Conservation (phyloP, 2,888 invertebrate genomes). For the Eupithecia pulchellata region DNA sequence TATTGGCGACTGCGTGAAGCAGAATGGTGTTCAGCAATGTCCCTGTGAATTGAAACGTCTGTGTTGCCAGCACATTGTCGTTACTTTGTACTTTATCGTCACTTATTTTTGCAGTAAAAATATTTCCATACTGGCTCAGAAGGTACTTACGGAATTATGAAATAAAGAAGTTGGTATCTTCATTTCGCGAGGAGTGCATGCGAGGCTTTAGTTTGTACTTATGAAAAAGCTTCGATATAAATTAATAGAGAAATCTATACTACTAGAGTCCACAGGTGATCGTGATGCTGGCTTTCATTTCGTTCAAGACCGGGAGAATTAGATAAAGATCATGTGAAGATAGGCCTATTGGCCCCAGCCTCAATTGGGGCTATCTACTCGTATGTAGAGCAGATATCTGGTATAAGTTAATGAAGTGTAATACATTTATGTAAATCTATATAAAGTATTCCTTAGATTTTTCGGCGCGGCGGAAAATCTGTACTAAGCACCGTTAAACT, state of each 20-base stretch:
- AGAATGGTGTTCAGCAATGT: slow-evolving; percentile 6
- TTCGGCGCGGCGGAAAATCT: background rate
- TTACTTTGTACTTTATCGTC: slow-evolving; percentile 28
- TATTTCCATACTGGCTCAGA: slow-evolving; percentile 27
- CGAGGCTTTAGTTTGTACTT: background rate
- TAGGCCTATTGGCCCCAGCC: too few relatives aligned
- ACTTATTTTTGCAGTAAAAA: slow-evolving; percentile 21
- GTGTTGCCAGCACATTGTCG: slow-evolving; percentile 1
- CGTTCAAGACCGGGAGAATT: background rate
- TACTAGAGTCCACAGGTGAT: background rate
- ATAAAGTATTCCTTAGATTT: background rate
- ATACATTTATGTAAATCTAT: background rate
- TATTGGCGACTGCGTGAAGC: slow-evolving; percentile 3
- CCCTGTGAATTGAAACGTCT: slow-evolving; percentile 22
- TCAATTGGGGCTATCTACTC: background rate
- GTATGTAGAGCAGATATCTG: background rate
- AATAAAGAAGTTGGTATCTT: slow-evolving; percentile 24
- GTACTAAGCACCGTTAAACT: background rate
- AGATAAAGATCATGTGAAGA: background rate
- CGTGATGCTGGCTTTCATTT: too few relatives aligned
- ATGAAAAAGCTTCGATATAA: background rate
- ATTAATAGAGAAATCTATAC: background rate
- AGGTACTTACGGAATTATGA: slow-evolving; percentile 9
- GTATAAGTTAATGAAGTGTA: background rate
- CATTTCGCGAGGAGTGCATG: slow-evolving; percentile 6